A percentile compares a stretch with the other conserved stretches of the same genome.
These are phyloP conservation scores for Ursus arctos DNA, from an alignment of 2,113 vertebrate species.

Conservation along the genomic window DNA sequence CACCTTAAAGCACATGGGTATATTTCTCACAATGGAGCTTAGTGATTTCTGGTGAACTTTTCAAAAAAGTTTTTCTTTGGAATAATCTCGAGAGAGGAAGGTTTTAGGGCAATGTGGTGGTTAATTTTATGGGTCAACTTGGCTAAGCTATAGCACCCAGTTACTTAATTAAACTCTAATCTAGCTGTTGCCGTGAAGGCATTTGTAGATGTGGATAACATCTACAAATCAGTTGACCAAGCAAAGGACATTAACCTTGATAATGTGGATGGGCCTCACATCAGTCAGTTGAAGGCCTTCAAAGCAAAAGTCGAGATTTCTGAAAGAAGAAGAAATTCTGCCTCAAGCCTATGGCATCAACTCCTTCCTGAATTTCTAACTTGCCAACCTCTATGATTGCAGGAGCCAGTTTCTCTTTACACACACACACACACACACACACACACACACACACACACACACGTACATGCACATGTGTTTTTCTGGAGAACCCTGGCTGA, in stretches of 20 bases:
- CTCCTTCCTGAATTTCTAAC: background rate
- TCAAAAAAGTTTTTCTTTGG: background rate
- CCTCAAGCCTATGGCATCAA: background rate
- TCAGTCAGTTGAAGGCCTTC: background rate
- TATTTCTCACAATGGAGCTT: background rate
- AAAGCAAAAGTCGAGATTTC: background rate
- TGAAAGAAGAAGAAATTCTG: slow-evolving; percentile 8
- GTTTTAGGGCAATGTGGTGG: background rate
- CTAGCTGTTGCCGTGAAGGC: background rate
- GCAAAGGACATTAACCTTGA: background rate
- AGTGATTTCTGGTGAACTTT: background rate
- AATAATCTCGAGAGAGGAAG: background rate
- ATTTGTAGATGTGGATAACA: background rate
- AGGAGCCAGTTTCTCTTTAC: background rate
- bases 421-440: background rate
- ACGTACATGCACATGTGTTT: background rate
- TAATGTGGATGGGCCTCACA: background rate
- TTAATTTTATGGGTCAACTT: background rate
- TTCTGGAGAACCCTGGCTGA: background rate
- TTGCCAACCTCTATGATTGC: background rate
- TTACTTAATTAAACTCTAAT: background rate
- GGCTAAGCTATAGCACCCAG: background rate
- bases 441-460: background rate
- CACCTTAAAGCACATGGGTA: background rate
- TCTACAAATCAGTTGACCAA: background rate